Conservation (phyloP, 2,113 vertebrate genomes). For the Ascaphus truei region DNA sequence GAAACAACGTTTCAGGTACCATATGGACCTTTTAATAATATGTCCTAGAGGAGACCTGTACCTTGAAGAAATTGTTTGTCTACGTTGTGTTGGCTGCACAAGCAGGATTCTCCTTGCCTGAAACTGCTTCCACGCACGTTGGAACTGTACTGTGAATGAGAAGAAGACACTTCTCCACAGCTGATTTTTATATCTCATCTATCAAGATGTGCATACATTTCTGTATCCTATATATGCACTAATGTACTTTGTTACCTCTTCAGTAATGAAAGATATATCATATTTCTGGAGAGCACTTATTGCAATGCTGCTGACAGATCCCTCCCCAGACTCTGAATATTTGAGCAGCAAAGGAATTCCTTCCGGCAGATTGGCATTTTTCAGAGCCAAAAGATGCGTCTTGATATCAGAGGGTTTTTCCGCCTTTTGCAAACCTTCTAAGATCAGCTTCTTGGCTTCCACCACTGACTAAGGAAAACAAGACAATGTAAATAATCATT, state of each 20-base stretch:
- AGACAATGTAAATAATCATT: background rate
- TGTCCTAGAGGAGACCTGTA: no score
- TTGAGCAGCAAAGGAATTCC: conserved; percentile 81
- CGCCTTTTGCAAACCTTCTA: conserved; percentile 74
- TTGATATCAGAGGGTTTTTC: conserved; percentile 69
- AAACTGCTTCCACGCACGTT: no score
- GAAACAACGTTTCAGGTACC: no score
- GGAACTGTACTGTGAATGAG: no score
- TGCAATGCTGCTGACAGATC: conserved; percentile 75
- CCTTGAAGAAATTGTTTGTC: no score
- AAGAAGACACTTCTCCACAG: no score
- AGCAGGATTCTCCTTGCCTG: no score
- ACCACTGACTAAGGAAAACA: conserved; percentile 68
- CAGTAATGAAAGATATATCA: conserved; percentile 64
- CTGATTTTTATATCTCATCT: no score
- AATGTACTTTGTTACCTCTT: conserved; percentile 68
- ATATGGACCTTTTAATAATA: no score
- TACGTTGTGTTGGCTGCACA: no score
- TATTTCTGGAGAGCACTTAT: conserved; percentile 85
- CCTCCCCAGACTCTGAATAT: conserved; percentile 77
- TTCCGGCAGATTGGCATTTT: conserved; percentile 86
- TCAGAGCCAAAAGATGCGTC: conserved; percentile 87
- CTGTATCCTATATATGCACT: no score
- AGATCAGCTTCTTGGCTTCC: conserved; percentile 82
- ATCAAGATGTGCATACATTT: no score